These are phyloP conservation scores for Trachymyrmex septentrionalis DNA, from an alignment of 1,140 invertebrate species.

Conservation along the genomic window DNA sequence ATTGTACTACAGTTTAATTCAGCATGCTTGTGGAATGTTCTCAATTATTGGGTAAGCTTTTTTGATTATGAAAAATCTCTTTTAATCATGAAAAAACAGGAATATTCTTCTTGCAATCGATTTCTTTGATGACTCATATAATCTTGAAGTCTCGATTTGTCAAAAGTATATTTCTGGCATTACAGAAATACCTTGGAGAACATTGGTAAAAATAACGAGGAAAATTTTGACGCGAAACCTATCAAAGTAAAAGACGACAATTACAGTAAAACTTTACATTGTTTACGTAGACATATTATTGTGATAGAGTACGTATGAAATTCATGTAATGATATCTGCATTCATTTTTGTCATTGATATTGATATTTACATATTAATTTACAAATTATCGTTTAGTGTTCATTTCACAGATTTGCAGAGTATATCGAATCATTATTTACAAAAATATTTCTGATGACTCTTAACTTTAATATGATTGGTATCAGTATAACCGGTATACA, in stretches of 20 bases:
- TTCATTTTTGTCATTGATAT: not conserved
- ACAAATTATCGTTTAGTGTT: not conserved
- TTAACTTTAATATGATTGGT: not conserved
- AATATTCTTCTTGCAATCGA: too few relatives aligned
- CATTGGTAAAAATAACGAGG: not conserved
- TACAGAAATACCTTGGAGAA: slow-evolving; percentile 16
- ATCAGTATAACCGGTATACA: slow-evolving; percentile 19
- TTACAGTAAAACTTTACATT: not conserved
- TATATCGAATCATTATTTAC: slow-evolving; percentile 14
- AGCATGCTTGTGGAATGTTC: slow-evolving; percentile 38
- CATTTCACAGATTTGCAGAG: slow-evolving; percentile 23
- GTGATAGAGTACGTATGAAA: slow-evolving; percentile 21
- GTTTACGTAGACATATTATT: slow-evolving; percentile 18
- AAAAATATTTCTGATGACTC: not conserved
- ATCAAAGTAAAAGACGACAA: not conserved
- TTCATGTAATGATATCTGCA: not conserved
- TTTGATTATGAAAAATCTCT: not conserved
- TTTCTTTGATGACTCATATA: too few relatives aligned
- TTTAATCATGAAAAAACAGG: not conserved
- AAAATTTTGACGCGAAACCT: not conserved
- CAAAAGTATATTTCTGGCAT: not conserved
- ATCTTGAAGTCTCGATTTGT: not conserved
- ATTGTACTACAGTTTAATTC: slow-evolving; percentile 19
- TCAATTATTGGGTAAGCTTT: slow-evolving; percentile 23
- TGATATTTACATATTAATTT: not conserved